phyloP scores from a whole-genome alignment of 2,797 vertebrate species.

The Vireo griseus region DNA sequence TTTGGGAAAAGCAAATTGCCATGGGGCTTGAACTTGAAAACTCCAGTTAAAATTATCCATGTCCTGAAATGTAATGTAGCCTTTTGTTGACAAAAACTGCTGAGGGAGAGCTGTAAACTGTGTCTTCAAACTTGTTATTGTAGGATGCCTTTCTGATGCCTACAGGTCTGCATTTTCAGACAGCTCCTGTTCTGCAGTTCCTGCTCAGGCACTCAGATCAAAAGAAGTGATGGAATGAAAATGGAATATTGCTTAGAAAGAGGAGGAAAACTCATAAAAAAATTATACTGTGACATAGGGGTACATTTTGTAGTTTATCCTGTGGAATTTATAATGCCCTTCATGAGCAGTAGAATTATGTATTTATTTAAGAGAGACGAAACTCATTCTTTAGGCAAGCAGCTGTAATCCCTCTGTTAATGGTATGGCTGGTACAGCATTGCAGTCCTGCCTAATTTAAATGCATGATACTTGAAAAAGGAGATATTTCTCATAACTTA shows the following conservation, averaged over 20 bases:
- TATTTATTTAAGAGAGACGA: background rate
- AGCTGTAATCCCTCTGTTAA: background rate
- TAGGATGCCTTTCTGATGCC: background rate
- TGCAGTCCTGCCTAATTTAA: background rate
- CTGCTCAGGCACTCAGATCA: background rate
- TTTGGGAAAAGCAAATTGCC: background rate
- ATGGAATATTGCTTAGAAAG: background rate
- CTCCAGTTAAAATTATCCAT: background rate
- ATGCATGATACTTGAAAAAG: background rate
- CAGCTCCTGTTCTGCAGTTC: background rate
- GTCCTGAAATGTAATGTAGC: background rate
- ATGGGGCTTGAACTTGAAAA: background rate
- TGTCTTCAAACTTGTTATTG: background rate
- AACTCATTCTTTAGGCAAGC: background rate
- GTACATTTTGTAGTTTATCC: background rate
- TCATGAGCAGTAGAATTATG: background rate
- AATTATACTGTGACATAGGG: background rate
- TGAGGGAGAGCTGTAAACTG: background rate
- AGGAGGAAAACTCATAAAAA: background rate
- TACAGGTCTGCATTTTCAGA: background rate
- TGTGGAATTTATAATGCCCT: background rate
- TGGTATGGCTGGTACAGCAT: background rate
- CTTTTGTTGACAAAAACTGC: background rate
- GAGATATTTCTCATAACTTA: background rate
- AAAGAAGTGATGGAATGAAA: background rate